Evolutionary conservation across 2,113 vertebrate species (phyloP).

Genomic region (Aplodontia rufa): DNA sequence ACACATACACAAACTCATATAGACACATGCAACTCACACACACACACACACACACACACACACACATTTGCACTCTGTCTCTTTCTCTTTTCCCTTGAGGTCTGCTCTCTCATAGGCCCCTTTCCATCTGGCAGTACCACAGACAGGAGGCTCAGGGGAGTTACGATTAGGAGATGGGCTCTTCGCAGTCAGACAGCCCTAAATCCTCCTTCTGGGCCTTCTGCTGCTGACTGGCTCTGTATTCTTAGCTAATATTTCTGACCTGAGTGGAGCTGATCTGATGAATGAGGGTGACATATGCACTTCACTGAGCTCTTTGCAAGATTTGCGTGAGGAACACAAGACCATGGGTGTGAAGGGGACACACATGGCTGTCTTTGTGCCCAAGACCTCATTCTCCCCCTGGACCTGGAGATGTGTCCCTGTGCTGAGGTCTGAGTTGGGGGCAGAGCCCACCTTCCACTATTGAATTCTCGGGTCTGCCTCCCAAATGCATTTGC

Average conservation of each 20-base stretch:
- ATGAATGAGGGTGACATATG: neutral
- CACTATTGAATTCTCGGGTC: neutral
- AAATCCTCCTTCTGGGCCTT: neutral
- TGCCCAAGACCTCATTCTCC: neutral
- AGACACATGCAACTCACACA: neutral
- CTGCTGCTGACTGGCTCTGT: neutral
- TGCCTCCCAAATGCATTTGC: neutral
- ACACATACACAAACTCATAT: neutral
- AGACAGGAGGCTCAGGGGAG: neutral
- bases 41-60: neutral
- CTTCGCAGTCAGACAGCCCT: neutral
- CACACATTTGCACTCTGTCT: neutral
- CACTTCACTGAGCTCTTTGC: neutral
- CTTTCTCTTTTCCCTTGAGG: neutral
- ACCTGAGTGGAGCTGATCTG: neutral
- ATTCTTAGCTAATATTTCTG: neutral
- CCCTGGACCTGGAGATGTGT: neutral
- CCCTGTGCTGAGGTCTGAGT: neutral
- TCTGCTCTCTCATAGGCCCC: neutral
- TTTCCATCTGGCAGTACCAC: neutral
- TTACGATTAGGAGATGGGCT: rapidly evolving
- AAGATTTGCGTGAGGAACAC: neutral
- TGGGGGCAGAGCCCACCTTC: neutral
- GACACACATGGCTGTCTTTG: neutral
- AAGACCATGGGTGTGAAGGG: neutral